phyloP scores from a whole-genome alignment of 1,140 invertebrate species.

The Psilanteris sp. region DNA sequence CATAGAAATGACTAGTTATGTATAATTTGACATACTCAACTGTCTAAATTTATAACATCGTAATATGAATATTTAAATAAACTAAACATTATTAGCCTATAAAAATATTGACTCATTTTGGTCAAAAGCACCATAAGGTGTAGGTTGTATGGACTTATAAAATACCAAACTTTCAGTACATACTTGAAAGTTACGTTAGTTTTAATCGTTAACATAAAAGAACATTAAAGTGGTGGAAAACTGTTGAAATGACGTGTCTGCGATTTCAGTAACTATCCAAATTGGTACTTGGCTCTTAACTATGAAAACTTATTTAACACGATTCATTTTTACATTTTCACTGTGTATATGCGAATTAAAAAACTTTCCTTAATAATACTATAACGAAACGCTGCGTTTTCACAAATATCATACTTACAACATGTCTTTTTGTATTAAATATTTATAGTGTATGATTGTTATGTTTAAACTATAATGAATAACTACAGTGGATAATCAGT shows the following conservation, averaged over 20 bases:
- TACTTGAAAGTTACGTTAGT: slow-evolving; percentile 51
- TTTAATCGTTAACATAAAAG: slow-evolving; percentile 45
- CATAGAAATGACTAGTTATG: no score
- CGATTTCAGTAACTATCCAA: slow-evolving; percentile 51
- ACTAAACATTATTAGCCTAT: slow-evolving; percentile 23
- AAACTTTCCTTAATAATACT: slow-evolving; percentile 31
- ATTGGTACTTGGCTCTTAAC: slow-evolving; percentile 6
- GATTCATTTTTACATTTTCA: slow-evolving; percentile 32
- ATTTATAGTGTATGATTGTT: no score
- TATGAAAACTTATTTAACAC: slow-evolving; percentile 45
- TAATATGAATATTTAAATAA: slow-evolving; percentile 23
- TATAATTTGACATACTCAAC: no score
- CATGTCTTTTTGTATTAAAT: no score
- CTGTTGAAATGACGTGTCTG: slow-evolving; percentile 38
- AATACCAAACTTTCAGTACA: slow-evolving; percentile 50
- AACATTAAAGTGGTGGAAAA: slow-evolving; percentile 27
- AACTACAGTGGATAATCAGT: no score
- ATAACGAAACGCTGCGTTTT: slow-evolving; percentile 1
- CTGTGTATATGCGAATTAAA: slow-evolving; percentile 34
- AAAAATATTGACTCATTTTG: slow-evolving; percentile 22
- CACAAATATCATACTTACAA: no score
- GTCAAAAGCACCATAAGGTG: slow-evolving; percentile 21
- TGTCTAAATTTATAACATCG: slow-evolving; percentile 9
- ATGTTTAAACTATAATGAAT: no score
- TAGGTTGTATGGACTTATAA: slow-evolving; percentile 29